phyloP scores from a whole-genome alignment of 2,797 vertebrate genomes.

The Esox masquinongy region DNA sequence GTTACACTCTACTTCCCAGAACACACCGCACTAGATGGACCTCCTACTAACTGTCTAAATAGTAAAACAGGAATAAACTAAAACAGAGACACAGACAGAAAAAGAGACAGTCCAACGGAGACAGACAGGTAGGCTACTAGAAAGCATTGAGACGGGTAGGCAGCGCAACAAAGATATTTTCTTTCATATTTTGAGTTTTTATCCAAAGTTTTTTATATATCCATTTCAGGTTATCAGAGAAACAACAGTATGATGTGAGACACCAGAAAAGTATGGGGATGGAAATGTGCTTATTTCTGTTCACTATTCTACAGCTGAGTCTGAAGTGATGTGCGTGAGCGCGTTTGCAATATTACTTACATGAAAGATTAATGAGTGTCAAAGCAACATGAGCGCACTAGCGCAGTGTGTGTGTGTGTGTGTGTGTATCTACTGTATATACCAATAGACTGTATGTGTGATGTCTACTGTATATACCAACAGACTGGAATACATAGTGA shows the following conservation, averaged over 20 bases:
- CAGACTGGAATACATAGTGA: background rate
- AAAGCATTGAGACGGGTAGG: too few relatives aligned
- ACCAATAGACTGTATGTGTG: background rate
- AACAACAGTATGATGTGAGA: background rate
- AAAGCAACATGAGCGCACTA: background rate
- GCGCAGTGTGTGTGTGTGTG: background rate
- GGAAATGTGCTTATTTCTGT: background rate
- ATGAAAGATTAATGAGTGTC: background rate
- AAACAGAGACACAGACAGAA: too few relatives aligned
- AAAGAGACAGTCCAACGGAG: too few relatives aligned
- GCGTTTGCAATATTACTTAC: constrained; percentile 11
- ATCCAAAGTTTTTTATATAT: background rate
- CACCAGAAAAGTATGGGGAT: background rate
- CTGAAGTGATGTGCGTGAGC: background rate
- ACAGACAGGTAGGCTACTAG: too few relatives aligned
- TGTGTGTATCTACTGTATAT: background rate
- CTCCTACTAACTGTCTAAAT: too few relatives aligned
- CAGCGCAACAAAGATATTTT: too few relatives aligned
- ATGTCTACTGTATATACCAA: background rate
- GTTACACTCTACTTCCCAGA: background rate
- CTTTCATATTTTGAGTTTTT: too few relatives aligned
- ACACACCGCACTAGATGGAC: background rate
- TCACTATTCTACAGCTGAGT: background rate
- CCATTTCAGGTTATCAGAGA: background rate
- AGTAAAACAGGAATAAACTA: too few relatives aligned